A percentile compares a stretch with the other conserved stretches of the same genome.
These are phyloP conservation scores for Ceryle rudis DNA, from an alignment of 2,797 vertebrate species.

Conservation along the genomic window DNA sequence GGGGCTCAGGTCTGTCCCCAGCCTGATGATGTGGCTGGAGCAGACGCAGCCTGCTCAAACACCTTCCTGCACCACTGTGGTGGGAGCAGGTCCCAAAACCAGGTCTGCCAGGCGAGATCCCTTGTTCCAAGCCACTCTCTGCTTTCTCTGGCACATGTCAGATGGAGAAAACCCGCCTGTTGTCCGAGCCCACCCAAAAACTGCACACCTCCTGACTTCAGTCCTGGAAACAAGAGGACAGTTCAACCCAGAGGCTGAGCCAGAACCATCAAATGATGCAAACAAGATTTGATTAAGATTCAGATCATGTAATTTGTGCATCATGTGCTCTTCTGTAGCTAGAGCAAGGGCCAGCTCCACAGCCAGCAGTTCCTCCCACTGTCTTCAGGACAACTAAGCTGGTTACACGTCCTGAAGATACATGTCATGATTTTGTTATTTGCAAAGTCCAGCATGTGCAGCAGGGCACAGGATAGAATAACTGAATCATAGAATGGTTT, in stretches of 20 bases:
- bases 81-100: neutral
- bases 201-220: neutral
- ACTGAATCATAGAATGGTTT: too few species aligned
- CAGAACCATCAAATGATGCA: neutral
- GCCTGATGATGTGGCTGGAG: too few species aligned
- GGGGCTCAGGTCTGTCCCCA: neutral
- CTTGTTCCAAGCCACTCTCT: neutral
- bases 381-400: neutral
- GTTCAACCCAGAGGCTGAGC: neutral
- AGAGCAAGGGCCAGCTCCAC: neutral
- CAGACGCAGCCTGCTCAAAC: neutral
- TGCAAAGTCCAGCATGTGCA: neutral
- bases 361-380: neutral
- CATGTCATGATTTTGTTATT: neutral
- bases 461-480: neutral
- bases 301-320: neutral
- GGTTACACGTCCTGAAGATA: neutral
- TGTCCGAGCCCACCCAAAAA: neutral
- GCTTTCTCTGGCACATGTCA: neutral
- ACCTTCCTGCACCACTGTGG: accelerated
- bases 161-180: neutral
- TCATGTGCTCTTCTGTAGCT: neutral
- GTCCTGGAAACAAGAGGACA: neutral
- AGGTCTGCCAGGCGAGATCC: accelerated
- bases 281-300: neutral